Conservation (phyloP, 1,140 invertebrate genomes). For the Phymorhynchus buccinoides region DNA sequence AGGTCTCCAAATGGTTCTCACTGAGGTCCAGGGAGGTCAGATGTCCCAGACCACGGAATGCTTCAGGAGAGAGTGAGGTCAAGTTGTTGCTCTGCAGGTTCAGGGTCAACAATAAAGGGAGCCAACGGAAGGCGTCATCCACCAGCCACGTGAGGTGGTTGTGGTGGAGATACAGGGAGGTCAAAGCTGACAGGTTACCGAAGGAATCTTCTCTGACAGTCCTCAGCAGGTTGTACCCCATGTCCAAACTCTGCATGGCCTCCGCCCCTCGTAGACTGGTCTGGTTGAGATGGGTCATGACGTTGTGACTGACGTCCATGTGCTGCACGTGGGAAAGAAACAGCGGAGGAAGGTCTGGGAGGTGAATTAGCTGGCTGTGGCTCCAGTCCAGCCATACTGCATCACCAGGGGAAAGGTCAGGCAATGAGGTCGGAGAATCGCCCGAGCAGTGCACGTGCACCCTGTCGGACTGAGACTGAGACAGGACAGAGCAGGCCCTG, state of each 20-base stretch:
- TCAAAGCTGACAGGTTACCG: not conserved
- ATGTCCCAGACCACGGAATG: not conserved
- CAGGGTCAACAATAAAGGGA: not conserved
- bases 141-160: not conserved
- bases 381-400: not conserved
- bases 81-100: not conserved
- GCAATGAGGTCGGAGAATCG: not conserved
- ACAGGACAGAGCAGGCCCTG: not conserved
- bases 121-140: not conserved
- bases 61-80: not conserved
- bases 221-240: not conserved
- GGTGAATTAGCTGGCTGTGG: not conserved
- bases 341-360: not conserved
- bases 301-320: conserved; percentile 10
- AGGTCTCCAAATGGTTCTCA: not conserved
- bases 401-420: not conserved
- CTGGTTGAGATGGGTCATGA: not conserved
- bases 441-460: not conserved
- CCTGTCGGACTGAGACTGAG: not conserved
- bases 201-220: not conserved
- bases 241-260: not conserved
- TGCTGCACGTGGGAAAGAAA: not conserved
- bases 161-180: not conserved
- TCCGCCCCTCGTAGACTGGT: not conserved
- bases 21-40: conserved; percentile 8